Percentiles rank a stretch among this genome's conserved stretches.
Conservation (phyloP, 2,888 invertebrate species). For the Pollenia labialis region DNA sequence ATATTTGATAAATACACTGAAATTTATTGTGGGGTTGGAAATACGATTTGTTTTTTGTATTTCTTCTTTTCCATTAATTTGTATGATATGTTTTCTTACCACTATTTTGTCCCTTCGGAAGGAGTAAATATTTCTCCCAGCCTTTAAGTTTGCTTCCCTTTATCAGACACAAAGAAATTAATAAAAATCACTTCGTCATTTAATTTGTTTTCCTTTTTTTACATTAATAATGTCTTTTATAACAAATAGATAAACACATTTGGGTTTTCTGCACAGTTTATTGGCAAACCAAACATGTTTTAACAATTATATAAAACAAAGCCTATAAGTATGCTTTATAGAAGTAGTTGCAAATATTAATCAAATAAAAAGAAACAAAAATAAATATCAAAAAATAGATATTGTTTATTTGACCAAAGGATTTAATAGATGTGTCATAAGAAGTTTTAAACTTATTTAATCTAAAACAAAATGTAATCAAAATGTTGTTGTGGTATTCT, state of each 20-base stretch:
- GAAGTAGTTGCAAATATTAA: not conserved
- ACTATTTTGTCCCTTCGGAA: not conserved
- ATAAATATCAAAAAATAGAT: conserved; percentile 26
- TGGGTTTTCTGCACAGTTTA: not conserved
- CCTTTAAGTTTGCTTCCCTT: not conserved
- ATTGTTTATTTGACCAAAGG: conserved; percentile 14
- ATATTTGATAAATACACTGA: too few relatives aligned
- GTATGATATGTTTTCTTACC: not conserved
- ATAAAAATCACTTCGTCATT: conserved; percentile 20
- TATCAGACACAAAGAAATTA: conserved; percentile 28
- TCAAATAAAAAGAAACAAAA: not conserved
- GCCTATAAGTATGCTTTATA: conserved; percentile 26
- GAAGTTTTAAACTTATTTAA: conserved; percentile 17
- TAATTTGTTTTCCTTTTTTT: not conserved
- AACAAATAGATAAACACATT: not conserved
- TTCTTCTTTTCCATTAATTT: not conserved
- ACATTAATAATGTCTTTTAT: not conserved
- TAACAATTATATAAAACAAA: conserved; percentile 36
- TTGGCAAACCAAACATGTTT: conserved; percentile 50
- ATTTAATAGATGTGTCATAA: conserved; percentile 31
- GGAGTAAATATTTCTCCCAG: too few relatives aligned
- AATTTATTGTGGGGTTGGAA: too few relatives aligned
- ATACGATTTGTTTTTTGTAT: not conserved
- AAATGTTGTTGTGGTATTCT: not conserved
- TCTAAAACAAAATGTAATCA: conserved; percentile 1